Conservation (phyloP, 2,888 invertebrate genomes). For the Ariolimax columbianus region DNA sequence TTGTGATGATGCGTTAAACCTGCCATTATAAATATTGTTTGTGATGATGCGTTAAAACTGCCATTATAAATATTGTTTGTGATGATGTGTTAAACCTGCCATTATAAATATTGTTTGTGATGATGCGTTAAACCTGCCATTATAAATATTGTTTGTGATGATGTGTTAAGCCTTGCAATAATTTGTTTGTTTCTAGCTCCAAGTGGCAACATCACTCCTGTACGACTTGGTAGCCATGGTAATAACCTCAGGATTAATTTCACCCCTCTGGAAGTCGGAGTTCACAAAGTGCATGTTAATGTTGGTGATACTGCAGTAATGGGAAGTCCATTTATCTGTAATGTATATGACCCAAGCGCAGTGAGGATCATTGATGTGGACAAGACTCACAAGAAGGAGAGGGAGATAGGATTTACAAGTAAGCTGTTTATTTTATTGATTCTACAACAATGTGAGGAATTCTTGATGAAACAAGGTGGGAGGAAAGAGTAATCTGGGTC, state of each 20-base stretch:
- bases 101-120: too few relatives aligned
- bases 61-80: too few relatives aligned
- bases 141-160: slow-evolving; percentile 2
- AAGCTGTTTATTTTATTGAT: slow-evolving; percentile 25
- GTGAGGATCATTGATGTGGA: slow-evolving; percentile 83
- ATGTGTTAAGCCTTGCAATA: background rate
- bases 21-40: too few relatives aligned
- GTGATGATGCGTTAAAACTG: too few relatives aligned
- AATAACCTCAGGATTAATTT: slow-evolving; percentile 81
- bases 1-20: too few relatives aligned
- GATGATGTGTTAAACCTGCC: too few relatives aligned
- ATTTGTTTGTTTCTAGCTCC: slow-evolving; percentile 53
- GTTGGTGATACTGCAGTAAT: slow-evolving; percentile 92
- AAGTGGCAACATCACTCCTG: slow-evolving; percentile 56
- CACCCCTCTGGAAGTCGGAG: slow-evolving; percentile 90
- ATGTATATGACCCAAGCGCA: slow-evolving; percentile 93
- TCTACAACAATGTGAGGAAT: too few relatives aligned
- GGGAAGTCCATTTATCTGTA: slow-evolving; percentile 95
- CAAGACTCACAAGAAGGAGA: slow-evolving; percentile 69
- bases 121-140: too few relatives aligned
- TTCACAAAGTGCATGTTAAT: slow-evolving; percentile 93
- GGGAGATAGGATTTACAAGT: slow-evolving; percentile 70
- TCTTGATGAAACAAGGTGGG: too few relatives aligned
- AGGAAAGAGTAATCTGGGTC: too few relatives aligned
- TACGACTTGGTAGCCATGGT: slow-evolving; percentile 54